Conservation (phyloP, 2,797 vertebrate species). For the Steatocranus sp. region DNA sequence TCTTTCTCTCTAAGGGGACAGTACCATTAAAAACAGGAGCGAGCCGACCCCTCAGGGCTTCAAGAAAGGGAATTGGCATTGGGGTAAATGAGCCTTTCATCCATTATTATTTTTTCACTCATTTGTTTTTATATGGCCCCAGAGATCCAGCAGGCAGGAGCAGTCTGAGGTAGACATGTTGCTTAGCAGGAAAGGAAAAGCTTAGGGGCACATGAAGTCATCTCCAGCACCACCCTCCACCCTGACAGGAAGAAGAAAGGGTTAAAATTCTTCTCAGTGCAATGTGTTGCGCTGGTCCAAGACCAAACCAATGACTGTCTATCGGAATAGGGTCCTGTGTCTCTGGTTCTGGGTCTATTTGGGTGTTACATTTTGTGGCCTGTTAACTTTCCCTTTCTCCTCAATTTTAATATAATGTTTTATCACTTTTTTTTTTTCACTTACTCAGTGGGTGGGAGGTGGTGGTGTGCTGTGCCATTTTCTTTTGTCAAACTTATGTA, state of each 20-base stretch:
- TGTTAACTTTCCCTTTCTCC: slow-evolving; percentile 23
- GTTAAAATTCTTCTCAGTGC: slow-evolving; percentile 6
- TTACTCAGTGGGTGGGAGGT: not conserved
- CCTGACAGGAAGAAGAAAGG: slow-evolving; percentile 15
- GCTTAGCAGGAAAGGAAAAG: slow-evolving; percentile 24
- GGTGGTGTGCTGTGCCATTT: slow-evolving; percentile 13
- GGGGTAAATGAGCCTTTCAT: slow-evolving; percentile 82
- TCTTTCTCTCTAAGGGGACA: slow-evolving; percentile 82
- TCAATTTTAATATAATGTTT: slow-evolving; percentile 24
- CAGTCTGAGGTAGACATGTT: slow-evolving; percentile 38
- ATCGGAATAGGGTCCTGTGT: slow-evolving; percentile 72
- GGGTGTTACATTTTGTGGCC: slow-evolving; percentile 40
- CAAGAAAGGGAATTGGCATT: slow-evolving; percentile 85
- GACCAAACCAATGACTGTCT: slow-evolving; percentile 30
- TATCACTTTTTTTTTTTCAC: not conserved
- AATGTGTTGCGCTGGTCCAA: slow-evolving; percentile 15
- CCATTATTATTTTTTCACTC: slow-evolving; percentile 66
- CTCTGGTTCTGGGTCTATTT: slow-evolving; percentile 62
- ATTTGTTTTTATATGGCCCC: slow-evolving; percentile 59
- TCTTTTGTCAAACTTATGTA: slow-evolving; percentile 32
- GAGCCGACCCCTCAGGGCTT: slow-evolving; percentile 83
- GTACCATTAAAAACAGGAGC: slow-evolving; percentile 83
- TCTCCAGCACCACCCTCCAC: slow-evolving; percentile 5
- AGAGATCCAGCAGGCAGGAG: slow-evolving; percentile 57
- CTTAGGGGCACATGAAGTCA: slow-evolving; percentile 30